Base-by-base conservation (phyloP, 2,113 vertebrate species). In the Platichthys stellatus region DNA sequence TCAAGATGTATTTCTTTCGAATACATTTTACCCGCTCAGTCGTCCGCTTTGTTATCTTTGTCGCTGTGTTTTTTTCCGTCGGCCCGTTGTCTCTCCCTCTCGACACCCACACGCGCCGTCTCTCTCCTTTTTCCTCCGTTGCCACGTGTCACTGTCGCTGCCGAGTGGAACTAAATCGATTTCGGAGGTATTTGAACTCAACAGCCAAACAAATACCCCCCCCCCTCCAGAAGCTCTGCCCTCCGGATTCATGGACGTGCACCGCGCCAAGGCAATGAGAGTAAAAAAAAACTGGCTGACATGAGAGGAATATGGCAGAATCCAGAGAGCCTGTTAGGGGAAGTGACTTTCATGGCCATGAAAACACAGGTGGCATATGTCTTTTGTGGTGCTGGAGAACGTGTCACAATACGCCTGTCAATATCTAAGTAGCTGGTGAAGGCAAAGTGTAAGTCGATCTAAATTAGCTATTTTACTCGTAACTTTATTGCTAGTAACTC, bases 1-100 rank as follows among this genome's bases (percentile, higher is more conserved):
- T 78, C 31, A 8, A 72, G 21, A 66, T 58, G 24, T 54, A 53
- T 81, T 85, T 78, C 60, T 81, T 63, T 80, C 54, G 76, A 45
- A 76, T 62, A 63, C 78, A 61, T 61, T 70, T 84, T 57, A 53
- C 60, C 40, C 70, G 26, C 47, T 63, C 80, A 57, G 35, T 82
- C 72, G 24, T 53, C 57, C 28, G 4, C 61, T 72, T 71, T 79
- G 65, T 59, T 88, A 72, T 76, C 49, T 70, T 60, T 76, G 60
- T 45, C 54, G 40, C 54, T 51, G 47, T 53, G 38, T 67, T 78
- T 81, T 74, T 79, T 31, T 28, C 53, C 74, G 23, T 69, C 54
- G 40, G 14, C 26, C 40, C 76, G 21, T 47, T 51, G 15, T 74
- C 56, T 56, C 21, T 54, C 69, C 63, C 14, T 2, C 31, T 60